Conservation (phyloP, 2,113 vertebrate species). For the Neodontobutis hainanensis region DNA sequence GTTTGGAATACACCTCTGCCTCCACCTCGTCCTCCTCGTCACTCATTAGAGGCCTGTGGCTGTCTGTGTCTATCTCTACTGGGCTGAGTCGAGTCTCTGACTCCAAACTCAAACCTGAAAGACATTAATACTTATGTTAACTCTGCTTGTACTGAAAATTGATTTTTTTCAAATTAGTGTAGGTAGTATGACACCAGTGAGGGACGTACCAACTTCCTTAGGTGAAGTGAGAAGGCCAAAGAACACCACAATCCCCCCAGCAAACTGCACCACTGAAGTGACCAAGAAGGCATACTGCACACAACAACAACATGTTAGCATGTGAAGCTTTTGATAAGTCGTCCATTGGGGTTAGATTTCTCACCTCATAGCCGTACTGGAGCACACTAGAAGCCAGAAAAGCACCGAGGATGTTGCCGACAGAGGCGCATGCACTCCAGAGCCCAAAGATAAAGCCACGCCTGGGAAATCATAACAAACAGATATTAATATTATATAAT, state of each 20-base stretch:
- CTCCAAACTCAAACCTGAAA: constrained; percentile 69
- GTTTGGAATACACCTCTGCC: constrained; percentile 71
- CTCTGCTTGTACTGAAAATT: neutral
- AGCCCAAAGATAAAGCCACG: constrained; percentile 94
- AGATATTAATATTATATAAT: too few relatives aligned
- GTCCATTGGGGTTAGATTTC: constrained; percentile 13
- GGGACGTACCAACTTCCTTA: constrained; percentile 90
- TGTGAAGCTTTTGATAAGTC: neutral
- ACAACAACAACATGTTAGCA: neutral
- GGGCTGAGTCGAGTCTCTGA: constrained; percentile 64
- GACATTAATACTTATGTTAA: constrained; percentile 3
- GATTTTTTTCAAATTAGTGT: too few relatives aligned
- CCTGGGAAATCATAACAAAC: constrained; percentile 65
- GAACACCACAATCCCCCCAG: constrained; percentile 93
- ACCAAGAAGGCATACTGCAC: constrained; percentile 94
- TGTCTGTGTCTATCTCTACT: constrained; percentile 83
- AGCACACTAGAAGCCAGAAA: constrained; percentile 94
- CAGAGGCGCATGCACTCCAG: constrained; percentile 97
- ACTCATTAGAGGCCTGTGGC: constrained; percentile 87
- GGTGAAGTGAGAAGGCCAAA: constrained; percentile 93
- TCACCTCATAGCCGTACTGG: constrained; percentile 93
- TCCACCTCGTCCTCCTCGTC: constrained; percentile 78
- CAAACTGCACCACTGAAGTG: constrained; percentile 94
- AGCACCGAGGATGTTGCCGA: constrained; percentile 94
- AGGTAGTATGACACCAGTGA: neutral